Conservation (phyloP, 2,888 invertebrate species). For the Hydrotaea cyrtoneurina region DNA sequence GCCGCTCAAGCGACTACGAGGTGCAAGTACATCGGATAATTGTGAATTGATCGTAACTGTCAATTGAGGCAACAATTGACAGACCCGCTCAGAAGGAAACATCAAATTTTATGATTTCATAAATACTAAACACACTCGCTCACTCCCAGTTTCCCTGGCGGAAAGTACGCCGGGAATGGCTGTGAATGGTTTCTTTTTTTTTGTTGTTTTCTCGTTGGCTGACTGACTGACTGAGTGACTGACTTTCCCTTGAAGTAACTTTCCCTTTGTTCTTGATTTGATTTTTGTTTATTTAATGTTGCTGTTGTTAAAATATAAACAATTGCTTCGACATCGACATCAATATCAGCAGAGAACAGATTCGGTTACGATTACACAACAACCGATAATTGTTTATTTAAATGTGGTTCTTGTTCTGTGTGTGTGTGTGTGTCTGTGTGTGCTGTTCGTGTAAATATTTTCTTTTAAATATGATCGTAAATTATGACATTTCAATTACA, state of each 20-base stretch:
- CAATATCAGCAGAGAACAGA: background rate
- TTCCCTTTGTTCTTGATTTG: constrained; percentile 50
- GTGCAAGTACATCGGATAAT: constrained; percentile 42
- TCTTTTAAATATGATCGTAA: constrained; percentile 56
- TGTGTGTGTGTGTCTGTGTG: background rate
- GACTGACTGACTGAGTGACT: background rate
- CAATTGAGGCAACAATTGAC: constrained; percentile 71
- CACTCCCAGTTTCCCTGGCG: background rate
- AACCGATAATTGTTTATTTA: constrained; percentile 53
- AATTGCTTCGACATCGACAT: background rate
- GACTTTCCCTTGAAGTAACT: constrained; percentile 35
- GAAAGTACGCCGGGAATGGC: background rate
- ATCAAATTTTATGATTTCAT: constrained; percentile 81
- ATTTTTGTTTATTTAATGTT: constrained; percentile 26
- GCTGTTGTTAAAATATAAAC: constrained; percentile 10
- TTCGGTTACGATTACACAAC: constrained; percentile 32
- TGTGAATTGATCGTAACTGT: constrained; percentile 69
- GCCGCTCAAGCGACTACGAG: too few species aligned
- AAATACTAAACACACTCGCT: constrained; percentile 72
- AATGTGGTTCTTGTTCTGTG: background rate
- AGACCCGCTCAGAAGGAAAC: constrained; percentile 75
- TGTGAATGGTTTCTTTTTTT: background rate
- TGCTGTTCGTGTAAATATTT: constrained; percentile 52
- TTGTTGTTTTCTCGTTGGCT: background rate
- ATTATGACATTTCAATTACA: constrained; percentile 62